phyloP scores from a whole-genome alignment of 2,113 vertebrate species.

The Drymodes brunneopygia region DNA sequence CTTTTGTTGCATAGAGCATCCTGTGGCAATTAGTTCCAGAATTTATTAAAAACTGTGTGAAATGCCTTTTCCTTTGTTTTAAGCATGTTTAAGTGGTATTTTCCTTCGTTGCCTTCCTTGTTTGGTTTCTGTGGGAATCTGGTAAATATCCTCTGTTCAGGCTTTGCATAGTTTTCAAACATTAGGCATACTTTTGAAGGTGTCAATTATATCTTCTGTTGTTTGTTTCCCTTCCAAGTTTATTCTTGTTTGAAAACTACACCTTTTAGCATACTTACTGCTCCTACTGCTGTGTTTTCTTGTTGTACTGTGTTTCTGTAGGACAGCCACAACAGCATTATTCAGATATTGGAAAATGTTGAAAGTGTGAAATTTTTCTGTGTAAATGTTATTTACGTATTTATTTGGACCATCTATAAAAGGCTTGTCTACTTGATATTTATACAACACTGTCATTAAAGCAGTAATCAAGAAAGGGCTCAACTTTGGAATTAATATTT shows the following conservation, averaged over 20 bases:
- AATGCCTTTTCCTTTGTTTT: neutral
- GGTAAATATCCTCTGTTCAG: neutral
- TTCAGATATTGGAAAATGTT: neutral
- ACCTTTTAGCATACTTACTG: neutral
- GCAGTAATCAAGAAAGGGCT: conserved; percentile 51
- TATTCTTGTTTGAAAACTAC: neutral
- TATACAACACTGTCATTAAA: conserved; percentile 24
- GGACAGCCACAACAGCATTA: neutral
- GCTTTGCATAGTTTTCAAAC: neutral
- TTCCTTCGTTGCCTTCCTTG: neutral
- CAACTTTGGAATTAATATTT: conserved; percentile 50
- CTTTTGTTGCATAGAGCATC: neutral
- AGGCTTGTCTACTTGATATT: neutral
- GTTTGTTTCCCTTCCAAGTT: neutral
- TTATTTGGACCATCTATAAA: neutral
- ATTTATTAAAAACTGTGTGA: neutral
- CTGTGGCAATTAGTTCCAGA: neutral
- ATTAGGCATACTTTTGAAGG: neutral
- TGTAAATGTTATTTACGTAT: neutral
- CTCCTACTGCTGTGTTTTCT: neutral
- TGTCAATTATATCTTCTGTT: neutral
- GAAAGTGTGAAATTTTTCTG: neutral
- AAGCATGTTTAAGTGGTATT: neutral
- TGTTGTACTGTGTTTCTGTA: neutral
- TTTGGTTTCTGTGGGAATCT: neutral